Evolutionary conservation across 1,140 invertebrate genomes (phyloP), one percentile per base, ranked within the genome.

Genomic region (Palaemon carinicauda): DNA sequence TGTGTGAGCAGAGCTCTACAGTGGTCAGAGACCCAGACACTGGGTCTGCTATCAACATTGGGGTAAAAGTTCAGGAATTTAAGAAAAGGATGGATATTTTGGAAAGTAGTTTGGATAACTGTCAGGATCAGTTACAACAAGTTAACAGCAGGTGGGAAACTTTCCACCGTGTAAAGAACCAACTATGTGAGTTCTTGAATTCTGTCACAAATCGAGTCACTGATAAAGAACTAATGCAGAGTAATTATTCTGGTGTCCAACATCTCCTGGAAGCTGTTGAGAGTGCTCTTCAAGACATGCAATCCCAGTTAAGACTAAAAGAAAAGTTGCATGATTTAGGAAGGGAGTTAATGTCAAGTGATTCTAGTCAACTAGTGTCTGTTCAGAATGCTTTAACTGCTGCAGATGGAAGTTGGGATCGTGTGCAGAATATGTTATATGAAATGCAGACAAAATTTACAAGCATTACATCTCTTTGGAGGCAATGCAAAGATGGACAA

Each of bases 391-490:
- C 86, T n/a, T 60, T 89, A n/a, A 88, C 88, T 65, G 82, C 88
- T 41, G 87, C 87, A 41, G 89, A 90, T 87, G 84, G 80, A 12
- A 75, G 65, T 14, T 88, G 88, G 87, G 89, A 90, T 69, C 71
- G 88, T 60, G 60, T 56, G 33, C 88, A 89, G 50, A 89, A 89
- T 79, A 89, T 87, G 80, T 56, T 90, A 21, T 88, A 86, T 80
- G 87, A 89, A 81, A 88, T 90, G 87, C 86, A 90, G 82, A 88
- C 87, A 15, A 89, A 90, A 52, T 87, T 88, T 69, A 89, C 86
- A 51, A 87, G 80, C 52, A 88, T 88, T 21, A 80, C 89, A 15
- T 89, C 87, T 3, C 79, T 89, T n/a, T 90, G 89, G 89, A 86
- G 85, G 52, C 89, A 90, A 31, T 89, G 89, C 50, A 80, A 41